Conservation (phyloP, 92 coral and sea anemone genomes). For the Micromussa lordhowensis region DNA sequence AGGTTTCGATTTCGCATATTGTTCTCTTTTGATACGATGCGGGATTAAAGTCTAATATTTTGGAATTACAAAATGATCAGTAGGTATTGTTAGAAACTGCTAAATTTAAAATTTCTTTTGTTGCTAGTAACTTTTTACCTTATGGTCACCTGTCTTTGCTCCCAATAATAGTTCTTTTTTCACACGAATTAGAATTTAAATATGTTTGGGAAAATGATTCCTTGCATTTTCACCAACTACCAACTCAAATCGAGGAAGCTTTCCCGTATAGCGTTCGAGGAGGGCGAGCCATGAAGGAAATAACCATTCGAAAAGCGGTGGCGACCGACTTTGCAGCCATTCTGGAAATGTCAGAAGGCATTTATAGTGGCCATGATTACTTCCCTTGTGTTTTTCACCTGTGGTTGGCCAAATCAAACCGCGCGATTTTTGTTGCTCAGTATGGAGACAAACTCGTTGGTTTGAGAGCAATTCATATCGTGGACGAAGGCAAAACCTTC, state of each 20-base stretch:
- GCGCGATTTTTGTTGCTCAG: constrained; percentile 86
- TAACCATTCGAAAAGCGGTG: constrained; percentile 75
- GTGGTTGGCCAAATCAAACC: constrained; percentile 78
- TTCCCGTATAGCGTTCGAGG: background rate
- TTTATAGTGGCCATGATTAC: constrained; percentile 92
- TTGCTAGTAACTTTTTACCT: constrained; percentile 1
- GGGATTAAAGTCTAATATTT: constrained; percentile 4
- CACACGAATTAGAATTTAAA: constrained; percentile 22
- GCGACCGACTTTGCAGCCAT: constrained; percentile 75
- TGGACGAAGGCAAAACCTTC: constrained; percentile 85
- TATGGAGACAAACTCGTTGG: constrained; percentile 78
- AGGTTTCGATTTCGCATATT: background rate
- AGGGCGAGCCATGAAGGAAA: constrained; percentile 66
- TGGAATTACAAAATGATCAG: constrained; percentile 41
- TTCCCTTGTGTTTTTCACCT: constrained; percentile 84
- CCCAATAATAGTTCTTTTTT: constrained; percentile 23
- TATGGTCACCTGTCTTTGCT: constrained; percentile 32
- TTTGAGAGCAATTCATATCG: constrained; percentile 89
- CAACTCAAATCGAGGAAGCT: background rate
- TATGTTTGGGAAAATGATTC: constrained; percentile 7
- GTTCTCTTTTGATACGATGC: background rate
- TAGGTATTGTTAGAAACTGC: constrained; percentile 2
- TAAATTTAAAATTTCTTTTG: constrained; percentile 5
- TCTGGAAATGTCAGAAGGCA: constrained; percentile 88
- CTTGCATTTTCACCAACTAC: background rate